Conservation (phyloP, 2,113 vertebrate species). For the Octodon degus region DNA sequence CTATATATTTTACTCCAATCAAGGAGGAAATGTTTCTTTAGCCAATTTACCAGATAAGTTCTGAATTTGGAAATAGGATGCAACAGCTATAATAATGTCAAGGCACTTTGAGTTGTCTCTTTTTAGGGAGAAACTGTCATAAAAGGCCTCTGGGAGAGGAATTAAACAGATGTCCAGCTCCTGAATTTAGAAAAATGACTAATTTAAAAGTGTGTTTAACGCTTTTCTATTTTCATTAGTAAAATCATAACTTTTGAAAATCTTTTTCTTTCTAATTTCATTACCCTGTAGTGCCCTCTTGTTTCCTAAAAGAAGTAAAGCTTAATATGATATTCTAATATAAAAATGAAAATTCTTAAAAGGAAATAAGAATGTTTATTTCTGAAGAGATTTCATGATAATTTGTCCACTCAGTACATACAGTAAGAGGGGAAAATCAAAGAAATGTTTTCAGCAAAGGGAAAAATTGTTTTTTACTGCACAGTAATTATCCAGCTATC, state of each 20-base stretch:
- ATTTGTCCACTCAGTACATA: constrained; percentile 40
- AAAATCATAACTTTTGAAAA: constrained; percentile 28
- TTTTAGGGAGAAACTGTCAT: not conserved
- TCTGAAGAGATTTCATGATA: constrained; percentile 39
- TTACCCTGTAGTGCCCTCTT: constrained; percentile 39
- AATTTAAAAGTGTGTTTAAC: constrained; percentile 57
- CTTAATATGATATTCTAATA: constrained; percentile 52
- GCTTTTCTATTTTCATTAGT: constrained; percentile 53
- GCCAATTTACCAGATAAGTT: not conserved
- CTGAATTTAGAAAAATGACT: constrained; percentile 45
- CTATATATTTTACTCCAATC: constrained; percentile 39
- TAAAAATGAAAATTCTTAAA: constrained; percentile 41
- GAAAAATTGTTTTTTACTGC: not conserved
- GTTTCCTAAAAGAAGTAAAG: constrained; percentile 27
- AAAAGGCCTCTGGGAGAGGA: constrained; percentile 9
- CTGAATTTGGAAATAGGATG: not conserved
- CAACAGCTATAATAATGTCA: constrained; percentile 41
- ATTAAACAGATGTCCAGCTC: constrained; percentile 30
- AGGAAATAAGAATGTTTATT: constrained; percentile 57
- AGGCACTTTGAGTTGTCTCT: not conserved
- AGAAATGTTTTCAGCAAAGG: constrained; percentile 21
- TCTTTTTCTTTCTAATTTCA: constrained; percentile 50
- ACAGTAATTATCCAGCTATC: not conserved
- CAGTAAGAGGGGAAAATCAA: constrained; percentile 42
- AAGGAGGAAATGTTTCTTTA: constrained; percentile 43